Conservation (phyloP, 2,888 invertebrate species). For the Tineola bisselliella region DNA sequence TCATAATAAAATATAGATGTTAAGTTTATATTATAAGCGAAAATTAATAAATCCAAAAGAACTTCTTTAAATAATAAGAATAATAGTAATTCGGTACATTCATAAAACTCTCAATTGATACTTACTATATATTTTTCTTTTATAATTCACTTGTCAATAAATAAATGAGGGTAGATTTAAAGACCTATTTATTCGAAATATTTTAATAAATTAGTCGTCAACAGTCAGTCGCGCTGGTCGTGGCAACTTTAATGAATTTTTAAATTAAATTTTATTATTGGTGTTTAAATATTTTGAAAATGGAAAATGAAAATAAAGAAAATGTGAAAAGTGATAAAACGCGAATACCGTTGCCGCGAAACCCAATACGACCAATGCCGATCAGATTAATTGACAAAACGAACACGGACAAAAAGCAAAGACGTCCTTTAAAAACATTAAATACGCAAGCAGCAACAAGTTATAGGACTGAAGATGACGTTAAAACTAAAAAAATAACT, state of each 20-base stretch:
- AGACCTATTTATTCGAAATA: not conserved
- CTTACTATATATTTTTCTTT: slow-evolving; percentile 9
- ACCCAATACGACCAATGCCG: slow-evolving; percentile 38
- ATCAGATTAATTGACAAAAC: slow-evolving; percentile 25
- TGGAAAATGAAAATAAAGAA: slow-evolving; percentile 38
- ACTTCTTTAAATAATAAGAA: too few species aligned
- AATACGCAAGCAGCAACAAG: slow-evolving; percentile 21
- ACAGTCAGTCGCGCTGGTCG: slow-evolving; percentile 39
- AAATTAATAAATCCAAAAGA: too few species aligned
- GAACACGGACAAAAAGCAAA: slow-evolving; percentile 19
- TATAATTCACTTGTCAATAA: not conserved
- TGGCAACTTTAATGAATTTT: slow-evolving; percentile 18
- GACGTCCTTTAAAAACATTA: slow-evolving; percentile 32
- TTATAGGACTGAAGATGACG: not conserved
- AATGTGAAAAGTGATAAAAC: slow-evolving; percentile 28
- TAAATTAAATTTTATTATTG: slow-evolving; percentile 11
- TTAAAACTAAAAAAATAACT: slow-evolving; percentile 29
- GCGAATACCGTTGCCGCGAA: slow-evolving; percentile 39
- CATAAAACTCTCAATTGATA: too few species aligned
- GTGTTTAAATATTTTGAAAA: slow-evolving; percentile 16
- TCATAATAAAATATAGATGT: too few species aligned
- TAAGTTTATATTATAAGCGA: too few species aligned
- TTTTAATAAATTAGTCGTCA: slow-evolving; percentile 17
- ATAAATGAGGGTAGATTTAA: slow-evolving; percentile 10
- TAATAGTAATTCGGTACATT: too few species aligned